Base-by-base conservation (phyloP, 2,888 invertebrate species). In the Trachelus stipa region DNA sequence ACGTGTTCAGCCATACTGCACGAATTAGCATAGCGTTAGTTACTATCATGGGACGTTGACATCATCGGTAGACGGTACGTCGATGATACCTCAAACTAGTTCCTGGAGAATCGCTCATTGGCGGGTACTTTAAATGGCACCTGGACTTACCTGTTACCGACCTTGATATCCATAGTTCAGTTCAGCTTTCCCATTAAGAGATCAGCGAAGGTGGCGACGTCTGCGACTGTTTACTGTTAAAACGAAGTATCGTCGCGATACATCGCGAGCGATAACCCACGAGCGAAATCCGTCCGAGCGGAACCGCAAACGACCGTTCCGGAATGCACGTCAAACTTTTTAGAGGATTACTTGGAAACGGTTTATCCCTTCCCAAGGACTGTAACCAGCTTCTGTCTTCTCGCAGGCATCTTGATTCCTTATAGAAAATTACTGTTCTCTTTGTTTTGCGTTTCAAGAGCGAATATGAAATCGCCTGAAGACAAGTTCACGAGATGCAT, bases 251-350 rank as follows among this genome's bases (percentile, higher is more conserved):
- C 56, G 23, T 56, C 56, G 56, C 56, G 56, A 56, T 56, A 56
- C 56, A 56, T 56, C 56, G 56, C 56, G 56, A 56, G 23, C 56
- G 56, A 56, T 23, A 56, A 56, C 40, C 40, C 40, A 23, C 40
- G 23, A 56, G 40, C 40, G 40, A 23, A 23, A 23, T 23, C 56
- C 56, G 56, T 23, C 23, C 56, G 56, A 56, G 56, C 56, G 56
- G 23, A 56, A 56, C 56, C 56, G 56, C 56, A 56, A 56, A 56
- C 56, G 56, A 56, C 56, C 56, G 23, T 56, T 56, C 56, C 78
- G 83, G 83, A 87, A 88, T 87, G 87, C 87, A 85, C 83, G 85
- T 85, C 84, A 80, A 82, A 82, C 79, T 84, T 86, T 87, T 86
- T 87, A 71, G 71, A 71, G 6, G 12, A 71, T 56, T 56, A 23